Conservation (phyloP, 2,113 vertebrate genomes). For the Ictalurus punctatus region DNA sequence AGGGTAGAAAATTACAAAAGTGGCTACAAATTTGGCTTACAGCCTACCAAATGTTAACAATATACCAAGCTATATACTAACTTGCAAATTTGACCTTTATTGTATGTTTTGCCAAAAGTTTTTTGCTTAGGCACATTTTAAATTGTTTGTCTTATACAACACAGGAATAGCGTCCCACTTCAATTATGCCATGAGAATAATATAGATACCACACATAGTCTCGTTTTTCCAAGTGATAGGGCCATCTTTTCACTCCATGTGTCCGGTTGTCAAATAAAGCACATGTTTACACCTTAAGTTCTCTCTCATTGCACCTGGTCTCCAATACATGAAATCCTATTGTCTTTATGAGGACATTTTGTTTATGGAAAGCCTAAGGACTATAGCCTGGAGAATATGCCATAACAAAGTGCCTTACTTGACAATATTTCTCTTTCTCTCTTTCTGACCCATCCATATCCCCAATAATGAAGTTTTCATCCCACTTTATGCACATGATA, state of each 20-base stretch:
- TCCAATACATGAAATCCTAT: not conserved
- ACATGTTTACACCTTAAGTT: not conserved
- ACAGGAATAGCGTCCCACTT: not conserved
- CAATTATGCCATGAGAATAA: not conserved
- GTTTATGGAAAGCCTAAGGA: constrained; percentile 1
- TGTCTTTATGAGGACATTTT: constrained; percentile 1
- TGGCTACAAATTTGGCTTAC: not conserved
- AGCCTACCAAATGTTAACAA: not conserved
- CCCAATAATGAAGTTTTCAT: not conserved
- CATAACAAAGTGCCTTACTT: not conserved
- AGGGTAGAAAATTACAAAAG: not conserved
- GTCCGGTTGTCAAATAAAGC: not conserved
- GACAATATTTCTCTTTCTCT: not conserved
- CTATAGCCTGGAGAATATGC: not conserved
- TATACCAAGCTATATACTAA: not conserved
- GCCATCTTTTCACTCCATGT: not conserved
- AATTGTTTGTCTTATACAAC: not conserved
- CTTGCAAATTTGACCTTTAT: not conserved
- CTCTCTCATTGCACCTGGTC: not conserved
- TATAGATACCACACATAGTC: not conserved
- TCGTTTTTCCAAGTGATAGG: not conserved
- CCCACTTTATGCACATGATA: not conserved
- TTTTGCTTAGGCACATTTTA: not conserved
- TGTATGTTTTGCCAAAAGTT: not conserved
- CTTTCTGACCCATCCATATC: not conserved